Conservation (phyloP, 2,113 vertebrate species). For the Otus sunia region DNA sequence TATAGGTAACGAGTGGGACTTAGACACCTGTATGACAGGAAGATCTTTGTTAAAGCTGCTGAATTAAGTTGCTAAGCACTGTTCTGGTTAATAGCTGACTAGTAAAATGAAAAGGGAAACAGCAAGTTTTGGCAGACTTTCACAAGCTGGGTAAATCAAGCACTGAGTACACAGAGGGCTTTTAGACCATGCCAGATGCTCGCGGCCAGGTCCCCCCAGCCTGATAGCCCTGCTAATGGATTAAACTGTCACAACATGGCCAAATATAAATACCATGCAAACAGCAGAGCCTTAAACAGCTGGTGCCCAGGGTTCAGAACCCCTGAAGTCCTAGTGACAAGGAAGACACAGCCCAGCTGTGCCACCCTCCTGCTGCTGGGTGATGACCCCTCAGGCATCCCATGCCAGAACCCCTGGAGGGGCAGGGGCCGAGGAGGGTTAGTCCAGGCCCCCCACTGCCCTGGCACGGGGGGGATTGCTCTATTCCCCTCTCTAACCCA, state of each 20-base stretch:
- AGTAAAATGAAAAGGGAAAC: neutral
- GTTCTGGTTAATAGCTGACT: conserved; percentile 16
- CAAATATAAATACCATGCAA: rapidly evolving
- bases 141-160: neutral
- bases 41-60: neutral
- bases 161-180: conserved; percentile 34
- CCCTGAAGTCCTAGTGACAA: neutral
- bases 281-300: neutral
- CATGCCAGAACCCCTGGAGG: neutral
- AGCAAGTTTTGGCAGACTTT: neutral
- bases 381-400: neutral
- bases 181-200: neutral
- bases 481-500: neutral
- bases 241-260: rapidly evolving
- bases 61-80: conserved; percentile 29
- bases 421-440: rapidly evolving
- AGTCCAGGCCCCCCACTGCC: neutral
- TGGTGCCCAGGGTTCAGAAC: neutral
- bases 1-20: rapidly evolving
- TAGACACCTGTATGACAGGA: neutral
- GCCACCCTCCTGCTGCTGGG: too few species aligned
- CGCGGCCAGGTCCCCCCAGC: neutral
- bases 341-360: neutral
- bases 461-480: neutral
- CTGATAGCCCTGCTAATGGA: neutral